Conservation (phyloP, 2,888 invertebrate genomes). For the Spatulosminthurus flaviceps region DNA sequence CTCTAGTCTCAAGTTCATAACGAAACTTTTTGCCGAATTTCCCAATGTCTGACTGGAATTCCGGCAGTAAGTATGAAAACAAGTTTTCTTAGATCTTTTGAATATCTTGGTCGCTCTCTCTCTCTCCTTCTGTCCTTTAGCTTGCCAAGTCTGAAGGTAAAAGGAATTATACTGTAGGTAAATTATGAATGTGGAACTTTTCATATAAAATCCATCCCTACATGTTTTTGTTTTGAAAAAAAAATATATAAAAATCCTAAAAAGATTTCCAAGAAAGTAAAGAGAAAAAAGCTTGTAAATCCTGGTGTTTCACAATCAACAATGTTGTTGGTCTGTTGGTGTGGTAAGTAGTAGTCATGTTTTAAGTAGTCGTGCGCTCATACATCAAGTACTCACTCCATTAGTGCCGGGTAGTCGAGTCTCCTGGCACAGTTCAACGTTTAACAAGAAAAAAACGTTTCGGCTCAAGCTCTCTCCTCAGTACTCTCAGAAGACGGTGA, state of each 20-base stretch:
- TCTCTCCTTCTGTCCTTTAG: too few species aligned
- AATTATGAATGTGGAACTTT: neutral
- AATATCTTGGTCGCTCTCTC: neutral
- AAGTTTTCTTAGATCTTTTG: slow-evolving; percentile 15
- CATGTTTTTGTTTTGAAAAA: slow-evolving; percentile 12
- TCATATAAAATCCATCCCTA: slow-evolving; percentile 3
- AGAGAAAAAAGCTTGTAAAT: slow-evolving; percentile 10
- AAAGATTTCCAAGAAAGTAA: too few species aligned
- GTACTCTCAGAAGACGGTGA: too few species aligned
- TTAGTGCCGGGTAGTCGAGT: neutral
- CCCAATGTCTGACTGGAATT: slow-evolving; percentile 1
- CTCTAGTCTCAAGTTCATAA: neutral
- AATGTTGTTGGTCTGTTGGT: slow-evolving; percentile 2
- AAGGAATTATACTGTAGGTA: neutral
- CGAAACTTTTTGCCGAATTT: slow-evolving; percentile 1
- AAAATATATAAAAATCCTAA: neutral
- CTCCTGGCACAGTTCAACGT: neutral
- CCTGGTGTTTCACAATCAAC: slow-evolving; percentile 18
- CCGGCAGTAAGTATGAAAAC: slow-evolving; percentile 7
- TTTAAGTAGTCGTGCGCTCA: slow-evolving; percentile 12
- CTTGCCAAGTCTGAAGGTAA: neutral
- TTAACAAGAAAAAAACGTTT: neutral
- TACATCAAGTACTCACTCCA: slow-evolving; percentile 9
- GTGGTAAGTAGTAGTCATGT: slow-evolving; percentile 22
- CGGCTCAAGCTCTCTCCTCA: too few species aligned